Base-by-base conservation (phyloP, 2,888 invertebrate genomes). In the Drosophila silvestris region DNA sequence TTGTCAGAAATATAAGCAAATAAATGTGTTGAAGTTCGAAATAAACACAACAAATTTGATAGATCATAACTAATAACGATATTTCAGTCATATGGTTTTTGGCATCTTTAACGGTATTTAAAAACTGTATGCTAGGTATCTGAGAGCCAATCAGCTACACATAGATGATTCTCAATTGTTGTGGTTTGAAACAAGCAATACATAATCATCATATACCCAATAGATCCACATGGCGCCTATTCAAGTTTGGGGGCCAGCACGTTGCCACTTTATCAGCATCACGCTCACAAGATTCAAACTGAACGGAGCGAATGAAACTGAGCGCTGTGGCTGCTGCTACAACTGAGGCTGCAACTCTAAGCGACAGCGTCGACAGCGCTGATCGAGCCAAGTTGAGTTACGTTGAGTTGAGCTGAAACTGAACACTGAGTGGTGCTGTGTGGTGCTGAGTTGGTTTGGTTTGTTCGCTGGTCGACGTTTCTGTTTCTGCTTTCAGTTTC, bases 401-500 rank as follows among this genome's bases (percentile, higher is more conserved):
- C 69, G 66, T 51, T 61, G 73, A 69, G 33, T 57, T 30, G 77
- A 75, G 54, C 62, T 52, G 41, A 70, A 41, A 66, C 58, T 58
- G 58, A 66, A 39, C 60, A 50, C 62, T 39, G 61, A 33, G 69
- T 56, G 54, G 54, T 67, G 66, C 61, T 61, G 61, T 44, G 80
- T 66, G 68, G 81, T 75, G 65, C 62, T 77, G 71, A 59, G 71
- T 72, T 67, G 74, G 60, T 63, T 79, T 71, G 52, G 66, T 54
- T 83, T 69, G 71, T 66, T 71, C 64, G 82, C 33, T 71, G 64
- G 53, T 69, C 66, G 83, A 77, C 66, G 79, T 82, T 83, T 82
- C 81, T 80, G 90, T 79, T 77, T 81, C 79, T 83, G 93, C 93
- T 93, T 93, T 93, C 93, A 93, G 93, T 93, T 93, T 93, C 93